Conservation (phyloP, 2,113 vertebrate species). For the Brienomyrus brachyistius region DNA sequence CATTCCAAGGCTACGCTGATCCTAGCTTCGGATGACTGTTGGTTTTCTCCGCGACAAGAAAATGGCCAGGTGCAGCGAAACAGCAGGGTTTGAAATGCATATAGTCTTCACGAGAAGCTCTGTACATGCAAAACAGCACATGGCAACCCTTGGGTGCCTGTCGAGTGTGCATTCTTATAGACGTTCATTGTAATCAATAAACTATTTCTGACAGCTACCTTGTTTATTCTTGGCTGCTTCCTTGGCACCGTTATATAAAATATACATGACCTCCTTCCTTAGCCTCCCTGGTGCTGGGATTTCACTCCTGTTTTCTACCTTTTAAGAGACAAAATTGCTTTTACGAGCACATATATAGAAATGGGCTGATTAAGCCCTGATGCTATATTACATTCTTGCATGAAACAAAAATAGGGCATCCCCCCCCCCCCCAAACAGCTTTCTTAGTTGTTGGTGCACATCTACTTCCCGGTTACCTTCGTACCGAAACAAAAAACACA, state of each 20-base stretch:
- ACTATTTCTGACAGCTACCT: slow-evolving; percentile 21
- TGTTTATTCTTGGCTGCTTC: slow-evolving; percentile 20
- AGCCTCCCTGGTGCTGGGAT: neutral
- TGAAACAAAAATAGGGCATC: neutral
- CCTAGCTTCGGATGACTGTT: neutral
- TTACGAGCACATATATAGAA: neutral
- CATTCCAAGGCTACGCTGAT: neutral
- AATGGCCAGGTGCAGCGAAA: neutral
- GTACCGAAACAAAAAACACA: neutral
- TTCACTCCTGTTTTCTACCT: neutral
- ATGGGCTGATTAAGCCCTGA: neutral
- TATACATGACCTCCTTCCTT: slow-evolving; percentile 3
- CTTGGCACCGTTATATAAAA: slow-evolving; percentile 20
- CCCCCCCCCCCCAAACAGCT: neutral
- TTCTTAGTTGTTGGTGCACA: neutral
- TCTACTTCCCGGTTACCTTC: neutral
- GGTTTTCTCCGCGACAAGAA: neutral
- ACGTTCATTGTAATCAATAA: slow-evolving; percentile 18
- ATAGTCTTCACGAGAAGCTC: neutral
- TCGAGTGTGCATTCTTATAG: neutral
- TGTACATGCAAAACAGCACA: neutral
- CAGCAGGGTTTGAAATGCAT: neutral
- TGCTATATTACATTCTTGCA: neutral
- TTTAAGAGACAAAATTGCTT: slow-evolving; percentile 11
- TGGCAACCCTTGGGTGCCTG: neutral